Percentiles rank a stretch among this genome's conserved stretches.
Evolutionary conservation across 2,113 vertebrate species (phyloP).

Genomic region (Brachyhypopomus occidentalis): DNA sequence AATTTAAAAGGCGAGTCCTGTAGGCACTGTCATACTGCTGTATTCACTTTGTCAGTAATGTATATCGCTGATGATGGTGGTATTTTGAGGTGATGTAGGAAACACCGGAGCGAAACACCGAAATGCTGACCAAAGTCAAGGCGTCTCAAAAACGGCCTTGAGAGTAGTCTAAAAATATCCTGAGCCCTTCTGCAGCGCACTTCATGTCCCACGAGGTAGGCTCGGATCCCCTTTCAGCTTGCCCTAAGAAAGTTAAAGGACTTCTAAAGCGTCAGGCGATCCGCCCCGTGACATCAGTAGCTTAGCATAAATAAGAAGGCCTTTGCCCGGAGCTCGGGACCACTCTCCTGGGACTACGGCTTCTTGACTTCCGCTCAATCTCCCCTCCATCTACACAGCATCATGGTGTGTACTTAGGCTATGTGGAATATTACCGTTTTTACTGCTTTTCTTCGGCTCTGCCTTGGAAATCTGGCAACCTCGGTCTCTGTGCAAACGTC

Average conservation of each 20-base stretch:
- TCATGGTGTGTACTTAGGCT: conserved; percentile 89
- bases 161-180: conserved; percentile 85
- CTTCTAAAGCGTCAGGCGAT: conserved; percentile 81
- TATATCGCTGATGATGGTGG: background rate
- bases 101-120: background rate
- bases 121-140: conserved; percentile 67
- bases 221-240: conserved; percentile 80
- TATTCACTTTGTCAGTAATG: background rate
- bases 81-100: conserved; percentile 3
- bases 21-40: background rate
- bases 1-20: background rate
- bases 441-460: background rate
- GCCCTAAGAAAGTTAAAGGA: conserved; percentile 99
- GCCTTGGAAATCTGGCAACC: conserved; percentile 25
- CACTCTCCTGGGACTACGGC: conserved; percentile 82
- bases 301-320: conserved; percentile 85
- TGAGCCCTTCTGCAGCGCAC: conserved; percentile 61
- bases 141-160: conserved; percentile 66
- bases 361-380: conserved; percentile 72
- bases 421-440: conserved; percentile 26
- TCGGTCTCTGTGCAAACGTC: background rate
- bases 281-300: conserved; percentile 79
- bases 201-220: conserved; percentile 58
- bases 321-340: conserved; percentile 75
- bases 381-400: conserved; percentile 75